Percentiles rank a stretch among this genome's conserved stretches.
phyloP scores from a whole-genome alignment of 2,797 vertebrate species.

The Champsocephalus gunnari region DNA sequence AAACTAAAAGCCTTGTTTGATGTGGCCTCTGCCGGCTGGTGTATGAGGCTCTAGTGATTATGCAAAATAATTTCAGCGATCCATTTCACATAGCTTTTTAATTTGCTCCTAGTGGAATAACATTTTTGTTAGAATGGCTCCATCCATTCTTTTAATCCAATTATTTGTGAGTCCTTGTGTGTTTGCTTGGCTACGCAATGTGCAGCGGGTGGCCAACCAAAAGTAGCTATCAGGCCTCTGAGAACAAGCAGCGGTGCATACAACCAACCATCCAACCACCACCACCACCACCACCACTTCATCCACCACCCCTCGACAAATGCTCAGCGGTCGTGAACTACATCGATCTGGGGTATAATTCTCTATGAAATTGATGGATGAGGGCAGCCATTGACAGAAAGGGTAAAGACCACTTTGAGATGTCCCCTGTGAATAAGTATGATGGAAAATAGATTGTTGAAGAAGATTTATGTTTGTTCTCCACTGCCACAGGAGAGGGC shows the following conservation, averaged over 20 bases:
- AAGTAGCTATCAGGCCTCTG: conserved; percentile 78
- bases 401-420: conserved; percentile 92
- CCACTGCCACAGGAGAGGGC: conserved; percentile 72
- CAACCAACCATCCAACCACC: background rate
- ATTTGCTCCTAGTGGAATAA: conserved; percentile 41
- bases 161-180: conserved; percentile 31
- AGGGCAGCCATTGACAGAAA: conserved; percentile 92
- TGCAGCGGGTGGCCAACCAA: conserved; percentile 60
- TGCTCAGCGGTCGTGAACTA: conserved; percentile 89
- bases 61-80: conserved; percentile 30
- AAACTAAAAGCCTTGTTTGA: conserved; percentile 54
- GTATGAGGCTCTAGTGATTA: conserved; percentile 19
- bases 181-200: conserved; percentile 18
- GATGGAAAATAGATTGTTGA: conserved; percentile 89
- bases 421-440: conserved; percentile 89
- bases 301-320: conserved; percentile 80
- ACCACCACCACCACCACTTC: conserved; percentile 41
- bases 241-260: conserved; percentile 76
- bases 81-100: conserved; percentile 51
- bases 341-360: conserved; percentile 94
- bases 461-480: conserved; percentile 90
- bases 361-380: conserved; percentile 95
- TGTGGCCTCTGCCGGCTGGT: conserved; percentile 39
- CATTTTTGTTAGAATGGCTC: conserved; percentile 27
- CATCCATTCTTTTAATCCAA: conserved; percentile 28